Evolutionary conservation across 1,140 invertebrate genomes (phyloP).

Genomic region (Polypedilum pembai): DNA sequence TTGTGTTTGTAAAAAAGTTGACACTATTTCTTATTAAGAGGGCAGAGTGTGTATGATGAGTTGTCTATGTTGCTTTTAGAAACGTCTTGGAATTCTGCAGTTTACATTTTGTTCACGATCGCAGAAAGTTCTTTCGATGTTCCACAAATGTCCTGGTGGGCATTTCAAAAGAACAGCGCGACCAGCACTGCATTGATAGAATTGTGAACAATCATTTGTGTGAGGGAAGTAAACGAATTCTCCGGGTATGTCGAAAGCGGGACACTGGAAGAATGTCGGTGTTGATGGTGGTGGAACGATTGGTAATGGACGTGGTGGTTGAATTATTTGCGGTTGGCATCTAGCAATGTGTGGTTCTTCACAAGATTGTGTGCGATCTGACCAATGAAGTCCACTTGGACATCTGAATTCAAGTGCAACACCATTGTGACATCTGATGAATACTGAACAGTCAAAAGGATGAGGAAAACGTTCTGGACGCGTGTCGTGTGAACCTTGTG

Average conservation of each 20-base stretch:
- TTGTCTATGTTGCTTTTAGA: not conserved
- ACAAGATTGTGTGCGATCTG: not conserved
- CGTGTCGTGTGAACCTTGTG: not conserved
- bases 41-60: too few species aligned
- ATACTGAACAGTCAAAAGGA: not conserved
- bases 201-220: not conserved
- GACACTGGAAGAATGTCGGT: not conserved
- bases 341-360: not conserved
- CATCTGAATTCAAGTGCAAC: not conserved
- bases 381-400: not conserved
- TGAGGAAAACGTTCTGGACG: not conserved
- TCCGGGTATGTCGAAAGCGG: not conserved
- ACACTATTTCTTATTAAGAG: too few species aligned
- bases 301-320: not conserved
- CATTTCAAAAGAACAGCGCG: slow-evolving; percentile 1
- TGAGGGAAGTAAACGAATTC: not conserved
- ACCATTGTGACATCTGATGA: not conserved
- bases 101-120: slow-evolving; percentile 1
- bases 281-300: not conserved
- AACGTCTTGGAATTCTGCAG: not conserved
- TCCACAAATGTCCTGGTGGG: not conserved
- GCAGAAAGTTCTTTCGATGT: not conserved
- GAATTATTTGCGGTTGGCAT: not conserved
- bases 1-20: too few species aligned
- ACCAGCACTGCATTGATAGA: slow-evolving; percentile 10